Conservation (phyloP, 2,797 vertebrate species). For the Cuniculus paca region DNA sequence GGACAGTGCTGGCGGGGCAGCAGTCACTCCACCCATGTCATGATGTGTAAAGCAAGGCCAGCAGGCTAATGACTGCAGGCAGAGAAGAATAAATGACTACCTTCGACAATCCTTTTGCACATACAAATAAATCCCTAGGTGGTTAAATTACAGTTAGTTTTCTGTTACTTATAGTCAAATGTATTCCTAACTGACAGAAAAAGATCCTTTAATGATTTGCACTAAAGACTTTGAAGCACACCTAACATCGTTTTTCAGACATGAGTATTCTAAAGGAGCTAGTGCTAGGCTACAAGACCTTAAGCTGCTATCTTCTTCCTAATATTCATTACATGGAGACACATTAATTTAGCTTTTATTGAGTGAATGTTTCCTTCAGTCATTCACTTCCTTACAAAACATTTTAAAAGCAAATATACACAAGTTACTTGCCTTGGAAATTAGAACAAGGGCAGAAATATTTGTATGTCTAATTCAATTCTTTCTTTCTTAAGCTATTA, state of each 20-base stretch:
- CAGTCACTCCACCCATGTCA: neutral
- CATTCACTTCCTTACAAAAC: conserved; percentile 40
- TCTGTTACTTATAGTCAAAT: neutral
- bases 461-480: conserved; percentile 46
- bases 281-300: neutral
- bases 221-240: neutral
- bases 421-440: conserved; percentile 27
- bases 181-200: neutral
- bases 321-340: neutral
- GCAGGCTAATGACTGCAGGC: neutral
- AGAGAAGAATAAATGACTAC: neutral
- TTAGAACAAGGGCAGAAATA: conserved; percentile 27
- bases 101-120: neutral
- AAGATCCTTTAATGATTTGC: neutral
- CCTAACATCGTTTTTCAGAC: conserved; percentile 6
- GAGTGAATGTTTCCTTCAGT: conserved; percentile 19
- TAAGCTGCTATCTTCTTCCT: neutral
- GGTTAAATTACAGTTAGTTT: neutral
- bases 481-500: conserved; percentile 22
- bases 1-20: no score
- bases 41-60: neutral
- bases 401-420: conserved; percentile 60
- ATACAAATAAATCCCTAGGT: neutral
- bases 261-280: neutral
- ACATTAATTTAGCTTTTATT: conserved; percentile 49